Base-by-base conservation (phyloP, 2,888 invertebrate species). In the Merodon equestris region DNA sequence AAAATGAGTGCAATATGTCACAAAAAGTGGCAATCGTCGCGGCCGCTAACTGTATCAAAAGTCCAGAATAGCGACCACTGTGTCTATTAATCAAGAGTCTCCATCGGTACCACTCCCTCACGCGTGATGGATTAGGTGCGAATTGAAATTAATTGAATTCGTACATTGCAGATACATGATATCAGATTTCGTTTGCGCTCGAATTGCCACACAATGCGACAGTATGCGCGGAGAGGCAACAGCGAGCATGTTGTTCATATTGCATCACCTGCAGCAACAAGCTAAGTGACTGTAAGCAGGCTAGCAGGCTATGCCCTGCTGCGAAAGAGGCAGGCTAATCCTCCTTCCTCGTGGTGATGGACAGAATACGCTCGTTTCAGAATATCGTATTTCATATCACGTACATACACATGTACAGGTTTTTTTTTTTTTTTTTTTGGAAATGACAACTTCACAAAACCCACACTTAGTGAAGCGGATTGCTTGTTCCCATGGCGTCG, bases 121-220 rank as follows among this genome's bases (percentile, higher is more conserved):
- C 68, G 64, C 74, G 74, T 79, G 79, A 79, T 79, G 79, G 79
- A 79, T 79, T 79, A 74, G 74, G 79, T 79, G 79, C 79, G 79
- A 79, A 79, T 79, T 74, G 74, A 58, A 79, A 79, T 79, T 79
- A 79, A 79, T 79, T 79, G 79, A 79, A 79, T 79, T 79, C 68
- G 74, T 79, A 79, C 79, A 70, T 70, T 79, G 74, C 79, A 73
- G 79, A 74, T 77, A 77, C 77, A 73, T 47, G 74, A 58, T 79
- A 79, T 79, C 79, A 68, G 74, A 79, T 79, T 79, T 68, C 79
- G 40, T 60, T 74, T 48, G 58, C 63, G 47, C 54, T 63, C 48
- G 45, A 47, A 51, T 38, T 47, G 42, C 50, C 34, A 57, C 60
- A 61, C 58, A 61, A 56, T 53, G 40, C 44, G 73, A 77, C 73